A percentile compares a stretch with the other conserved stretches of the same genome.
Conservation (phyloP, 2,113 vertebrate genomes). For the Mastomys natalensis region DNA sequence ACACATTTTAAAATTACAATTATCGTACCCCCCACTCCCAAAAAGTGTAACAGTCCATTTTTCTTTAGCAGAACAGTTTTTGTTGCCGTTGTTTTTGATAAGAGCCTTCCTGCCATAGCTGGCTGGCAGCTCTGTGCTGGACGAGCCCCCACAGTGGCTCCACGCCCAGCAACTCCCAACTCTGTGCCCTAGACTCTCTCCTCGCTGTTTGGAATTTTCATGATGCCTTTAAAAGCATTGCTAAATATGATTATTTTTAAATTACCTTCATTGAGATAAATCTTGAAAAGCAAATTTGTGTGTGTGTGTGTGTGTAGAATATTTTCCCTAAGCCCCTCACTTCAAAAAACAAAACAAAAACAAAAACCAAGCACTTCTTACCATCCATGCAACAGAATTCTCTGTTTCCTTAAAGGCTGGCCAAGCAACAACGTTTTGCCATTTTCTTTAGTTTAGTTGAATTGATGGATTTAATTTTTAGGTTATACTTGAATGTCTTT, state of each 20-base stretch:
- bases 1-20: not conserved
- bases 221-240: not conserved
- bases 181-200: not conserved
- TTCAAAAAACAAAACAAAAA: not conserved
- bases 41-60: not conserved
- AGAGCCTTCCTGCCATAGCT: not conserved
- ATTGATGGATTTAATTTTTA: not conserved
- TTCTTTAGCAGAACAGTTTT: not conserved
- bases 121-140: not conserved
- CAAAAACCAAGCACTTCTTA: not conserved
- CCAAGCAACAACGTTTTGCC: not conserved
- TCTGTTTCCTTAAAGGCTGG: not conserved
- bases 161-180: not conserved
- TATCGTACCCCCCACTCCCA: not conserved
- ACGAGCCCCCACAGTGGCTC: not conserved
- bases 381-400: not conserved
- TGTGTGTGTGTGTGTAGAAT: conserved; percentile 33
- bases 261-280: conserved; percentile 13
- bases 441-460: conserved; percentile 8
- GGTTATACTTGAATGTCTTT: conserved; percentile 13
- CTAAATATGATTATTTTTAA: not conserved
- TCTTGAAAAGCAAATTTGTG: conserved; percentile 27
- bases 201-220: not conserved
- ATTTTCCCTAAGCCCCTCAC: not conserved
- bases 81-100: not conserved